Percentiles rank a stretch among this genome's conserved stretches.
phyloP scores from a whole-genome alignment of 2,113 vertebrate species.

The Mionectes macconnelli region DNA sequence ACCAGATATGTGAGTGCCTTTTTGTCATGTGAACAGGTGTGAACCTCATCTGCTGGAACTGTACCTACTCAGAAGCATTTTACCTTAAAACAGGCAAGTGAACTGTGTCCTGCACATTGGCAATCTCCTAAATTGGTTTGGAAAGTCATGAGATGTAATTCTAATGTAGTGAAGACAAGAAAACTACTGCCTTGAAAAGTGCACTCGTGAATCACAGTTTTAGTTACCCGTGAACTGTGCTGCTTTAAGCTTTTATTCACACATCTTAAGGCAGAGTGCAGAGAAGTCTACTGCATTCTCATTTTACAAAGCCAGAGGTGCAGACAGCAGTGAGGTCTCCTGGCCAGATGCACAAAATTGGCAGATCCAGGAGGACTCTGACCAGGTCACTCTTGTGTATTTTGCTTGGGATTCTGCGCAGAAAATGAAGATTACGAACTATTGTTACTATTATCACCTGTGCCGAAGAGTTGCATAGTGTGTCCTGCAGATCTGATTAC shows the following conservation, averaged over 20 bases:
- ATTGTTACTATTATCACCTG: background rate
- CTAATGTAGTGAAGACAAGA: background rate
- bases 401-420: background rate
- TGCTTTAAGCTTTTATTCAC: background rate
- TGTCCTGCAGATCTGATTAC: background rate
- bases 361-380: background rate
- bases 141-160: background rate
- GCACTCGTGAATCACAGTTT: background rate
- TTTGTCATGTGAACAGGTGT: background rate
- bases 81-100: background rate
- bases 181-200: background rate
- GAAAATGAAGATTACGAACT: background rate
- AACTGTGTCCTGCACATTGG: background rate
- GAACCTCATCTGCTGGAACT: background rate
- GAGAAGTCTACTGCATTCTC: background rate
- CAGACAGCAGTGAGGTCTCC: background rate
- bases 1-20: background rate
- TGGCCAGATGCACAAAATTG: background rate
- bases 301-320: background rate
- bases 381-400: background rate
- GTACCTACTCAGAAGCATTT: accelerated
- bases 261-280: background rate
- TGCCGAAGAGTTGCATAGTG: background rate
- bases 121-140: background rate
- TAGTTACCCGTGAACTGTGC: background rate